Evolutionary conservation across 2,797 vertebrate genomes (phyloP).

Genomic region (Manis javanica): DNA sequence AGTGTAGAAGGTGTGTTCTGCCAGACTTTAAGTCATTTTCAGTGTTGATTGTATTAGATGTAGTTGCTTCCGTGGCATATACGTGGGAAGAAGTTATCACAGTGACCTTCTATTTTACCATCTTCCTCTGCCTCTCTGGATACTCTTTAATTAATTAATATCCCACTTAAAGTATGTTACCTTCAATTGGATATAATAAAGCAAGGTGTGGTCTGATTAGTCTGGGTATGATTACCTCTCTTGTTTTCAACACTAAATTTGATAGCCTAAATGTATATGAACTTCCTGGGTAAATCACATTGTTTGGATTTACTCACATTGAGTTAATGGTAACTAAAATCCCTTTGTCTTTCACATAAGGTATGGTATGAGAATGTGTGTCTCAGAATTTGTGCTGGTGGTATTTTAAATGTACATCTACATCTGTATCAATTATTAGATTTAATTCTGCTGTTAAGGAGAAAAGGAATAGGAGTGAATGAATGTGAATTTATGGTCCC

Average conservation of each 20-base stretch:
- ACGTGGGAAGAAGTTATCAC: too few species aligned
- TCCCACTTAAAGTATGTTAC: not conserved
- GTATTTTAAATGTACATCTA: conserved; percentile 28
- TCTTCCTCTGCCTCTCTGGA: not conserved
- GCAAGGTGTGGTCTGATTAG: not conserved
- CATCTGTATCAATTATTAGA: not conserved
- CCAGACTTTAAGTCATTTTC: too few species aligned
- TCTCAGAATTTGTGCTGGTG: not conserved
- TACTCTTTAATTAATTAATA: not conserved
- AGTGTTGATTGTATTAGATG: too few species aligned
- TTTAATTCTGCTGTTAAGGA: conserved; percentile 20
- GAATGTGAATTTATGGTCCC: not conserved
- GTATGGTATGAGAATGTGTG: not conserved
- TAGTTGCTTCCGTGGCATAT: too few species aligned
- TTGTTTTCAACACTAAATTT: conserved; percentile 13
- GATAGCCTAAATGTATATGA: not conserved
- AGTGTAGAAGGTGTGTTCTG: too few species aligned
- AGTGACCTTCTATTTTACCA: too few species aligned
- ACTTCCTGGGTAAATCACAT: not conserved
- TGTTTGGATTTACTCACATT: not conserved
- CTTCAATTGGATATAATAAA: not conserved
- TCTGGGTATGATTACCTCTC: not conserved
- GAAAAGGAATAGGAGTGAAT: not conserved
- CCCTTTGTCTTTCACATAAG: not conserved
- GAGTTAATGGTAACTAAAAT: conserved; percentile 9